A percentile compares a stretch with the other conserved stretches of the same genome.
Evolutionary conservation across 2,797 vertebrate genomes (phyloP).

Genomic region (Synanceia verrucosa): DNA sequence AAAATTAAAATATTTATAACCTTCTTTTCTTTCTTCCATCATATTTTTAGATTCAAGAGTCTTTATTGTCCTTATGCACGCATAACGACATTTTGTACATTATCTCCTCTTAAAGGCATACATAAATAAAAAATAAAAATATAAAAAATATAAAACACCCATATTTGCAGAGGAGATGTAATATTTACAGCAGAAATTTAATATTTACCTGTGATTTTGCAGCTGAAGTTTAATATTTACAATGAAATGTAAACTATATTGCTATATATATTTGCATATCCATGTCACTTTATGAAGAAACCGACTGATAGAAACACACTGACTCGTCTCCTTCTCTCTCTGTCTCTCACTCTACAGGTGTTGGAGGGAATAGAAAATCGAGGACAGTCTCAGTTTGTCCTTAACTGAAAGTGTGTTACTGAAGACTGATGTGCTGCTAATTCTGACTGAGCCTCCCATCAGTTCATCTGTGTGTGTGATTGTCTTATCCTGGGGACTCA

Average conservation of each 20-base stretch:
- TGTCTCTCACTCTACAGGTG: constrained; percentile 52
- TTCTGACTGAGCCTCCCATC: constrained; percentile 29
- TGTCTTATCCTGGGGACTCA: constrained; percentile 44
- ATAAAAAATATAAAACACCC: too few relatives aligned
- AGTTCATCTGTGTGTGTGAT: constrained; percentile 2
- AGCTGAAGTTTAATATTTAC: too few relatives aligned
- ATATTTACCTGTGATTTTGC: too few relatives aligned
- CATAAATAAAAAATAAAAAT: too few relatives aligned
- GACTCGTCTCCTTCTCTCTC: constrained; percentile 31
- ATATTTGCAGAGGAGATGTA: too few relatives aligned
- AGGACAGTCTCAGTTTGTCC: constrained; percentile 7
- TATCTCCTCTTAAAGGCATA: too few relatives aligned
- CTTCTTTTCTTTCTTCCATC: background rate
- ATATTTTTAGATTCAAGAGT: too few relatives aligned
- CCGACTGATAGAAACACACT: constrained; percentile 21
- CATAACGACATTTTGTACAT: too few relatives aligned
- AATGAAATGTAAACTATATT: too few relatives aligned
- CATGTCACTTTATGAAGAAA: constrained; percentile 30
- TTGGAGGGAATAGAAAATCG: constrained; percentile 21
- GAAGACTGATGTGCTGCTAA: constrained; percentile 24
- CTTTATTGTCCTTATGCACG: too few relatives aligned
- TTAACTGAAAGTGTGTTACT: constrained; percentile 6
- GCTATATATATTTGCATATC: too few relatives aligned
- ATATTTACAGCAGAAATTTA: too few relatives aligned
- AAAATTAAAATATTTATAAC: background rate